Evolutionary conservation across 1,140 invertebrate species (phyloP).

Genomic region (Anthonomus grandis): DNA sequence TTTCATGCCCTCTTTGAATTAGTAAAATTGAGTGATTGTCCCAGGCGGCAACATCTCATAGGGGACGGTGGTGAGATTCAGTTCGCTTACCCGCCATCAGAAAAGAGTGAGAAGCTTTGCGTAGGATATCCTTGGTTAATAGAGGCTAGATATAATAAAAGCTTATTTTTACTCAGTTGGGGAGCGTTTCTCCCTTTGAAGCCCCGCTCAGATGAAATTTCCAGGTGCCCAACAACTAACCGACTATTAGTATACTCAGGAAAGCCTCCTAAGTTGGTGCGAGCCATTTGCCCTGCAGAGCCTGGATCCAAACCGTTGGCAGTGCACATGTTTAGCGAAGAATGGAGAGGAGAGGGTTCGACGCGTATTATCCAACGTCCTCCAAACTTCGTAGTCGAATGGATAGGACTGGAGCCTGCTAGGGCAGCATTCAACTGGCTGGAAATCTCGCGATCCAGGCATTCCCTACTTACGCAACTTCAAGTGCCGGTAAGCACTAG

Average conservation of each 20-base stretch:
- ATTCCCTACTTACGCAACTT: slow-evolving; percentile 62
- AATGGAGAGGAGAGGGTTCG: slow-evolving; percentile 57
- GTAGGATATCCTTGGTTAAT: slow-evolving; percentile 71
- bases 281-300: slow-evolving; percentile 70
- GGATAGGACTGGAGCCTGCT: slow-evolving; percentile 67
- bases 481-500: slow-evolving; percentile 50
- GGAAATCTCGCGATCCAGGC: slow-evolving; percentile 65
- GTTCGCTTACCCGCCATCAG: slow-evolving; percentile 58
- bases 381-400: slow-evolving; percentile 67
- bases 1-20: slow-evolving; percentile 68
- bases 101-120: slow-evolving; percentile 63
- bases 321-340: slow-evolving; percentile 71
- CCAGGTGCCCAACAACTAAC: slow-evolving; percentile 60
- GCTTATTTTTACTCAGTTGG: slow-evolving; percentile 72
- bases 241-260: slow-evolving; percentile 63
- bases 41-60: slow-evolving; percentile 60
- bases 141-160: slow-evolving; percentile 68
- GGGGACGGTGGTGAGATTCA: slow-evolving; percentile 61
- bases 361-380: slow-evolving; percentile 47
- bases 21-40: slow-evolving; percentile 61
- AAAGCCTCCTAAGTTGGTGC: slow-evolving; percentile 60
- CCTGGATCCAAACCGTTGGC: slow-evolving; percentile 63
- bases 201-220: slow-evolving; percentile 55
- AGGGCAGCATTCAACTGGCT: slow-evolving; percentile 67
- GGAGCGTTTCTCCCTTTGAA: slow-evolving; percentile 57